Conservation (phyloP, 2,113 vertebrate genomes). For the Orcinus orca region DNA sequence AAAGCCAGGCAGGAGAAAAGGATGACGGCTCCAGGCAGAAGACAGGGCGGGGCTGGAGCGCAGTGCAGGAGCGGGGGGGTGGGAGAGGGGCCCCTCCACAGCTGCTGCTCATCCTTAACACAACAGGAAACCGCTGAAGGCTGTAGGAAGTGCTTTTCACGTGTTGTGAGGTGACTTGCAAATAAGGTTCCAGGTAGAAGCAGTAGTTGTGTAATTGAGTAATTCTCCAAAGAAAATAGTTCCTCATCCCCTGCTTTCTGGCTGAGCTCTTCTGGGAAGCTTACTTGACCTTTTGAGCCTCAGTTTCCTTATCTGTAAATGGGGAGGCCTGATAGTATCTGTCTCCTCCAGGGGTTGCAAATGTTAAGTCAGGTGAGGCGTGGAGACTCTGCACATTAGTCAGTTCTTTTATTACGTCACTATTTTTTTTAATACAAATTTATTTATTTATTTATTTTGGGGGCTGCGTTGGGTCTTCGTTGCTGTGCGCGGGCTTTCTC, state of each 20-base stretch:
- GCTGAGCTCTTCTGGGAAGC: not conserved
- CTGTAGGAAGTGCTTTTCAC: not conserved
- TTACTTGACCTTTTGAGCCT: not conserved
- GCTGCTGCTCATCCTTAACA: not conserved
- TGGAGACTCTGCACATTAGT: rapidly evolving
- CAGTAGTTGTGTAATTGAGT: not conserved
- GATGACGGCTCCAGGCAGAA: not conserved
- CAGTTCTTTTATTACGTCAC: too few species aligned
- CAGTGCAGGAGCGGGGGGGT: not conserved
- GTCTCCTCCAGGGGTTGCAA: rapidly evolving
- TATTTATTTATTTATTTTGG: too few species aligned
- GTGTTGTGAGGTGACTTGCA: not conserved
- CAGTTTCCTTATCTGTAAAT: not conserved
- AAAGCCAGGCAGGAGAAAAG: not conserved
- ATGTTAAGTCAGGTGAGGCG: rapidly evolving
- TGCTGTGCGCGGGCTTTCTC: too few species aligned
- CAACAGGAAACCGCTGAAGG: not conserved
- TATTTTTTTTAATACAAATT: too few species aligned
- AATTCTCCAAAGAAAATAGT: not conserved
- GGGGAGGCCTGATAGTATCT: not conserved
- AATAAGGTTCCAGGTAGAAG: not conserved
- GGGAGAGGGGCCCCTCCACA: not conserved
- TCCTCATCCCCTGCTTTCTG: too few species aligned
- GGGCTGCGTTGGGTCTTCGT: too few species aligned
- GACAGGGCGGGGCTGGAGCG: rapidly evolving